Evolutionary conservation across 2,113 vertebrate species (phyloP).

Genomic region (Lamprologus sp.): DNA sequence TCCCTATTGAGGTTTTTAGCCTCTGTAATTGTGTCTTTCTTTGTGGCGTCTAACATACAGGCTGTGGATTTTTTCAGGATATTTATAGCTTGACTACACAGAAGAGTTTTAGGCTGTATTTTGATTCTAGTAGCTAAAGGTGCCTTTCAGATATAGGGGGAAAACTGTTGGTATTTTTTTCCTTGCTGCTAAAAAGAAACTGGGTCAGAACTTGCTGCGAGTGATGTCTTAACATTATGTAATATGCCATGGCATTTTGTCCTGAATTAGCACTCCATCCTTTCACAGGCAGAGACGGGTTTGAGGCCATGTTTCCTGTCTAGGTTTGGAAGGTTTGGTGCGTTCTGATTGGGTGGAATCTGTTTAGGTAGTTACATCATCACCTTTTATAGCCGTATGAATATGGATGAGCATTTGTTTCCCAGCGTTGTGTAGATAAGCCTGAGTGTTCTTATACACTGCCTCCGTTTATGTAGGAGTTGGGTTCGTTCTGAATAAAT

Average conservation of each 20-base stretch:
- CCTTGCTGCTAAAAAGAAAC: slow-evolving; percentile 12
- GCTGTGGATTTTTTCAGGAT: not conserved
- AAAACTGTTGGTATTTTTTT: not conserved
- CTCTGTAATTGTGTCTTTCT: not conserved
- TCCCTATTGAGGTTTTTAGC: not conserved
- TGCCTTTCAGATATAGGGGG: not conserved
- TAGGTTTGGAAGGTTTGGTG: not conserved
- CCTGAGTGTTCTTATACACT: not conserved
- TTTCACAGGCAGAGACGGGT: not conserved
- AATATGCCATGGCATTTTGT: slow-evolving; percentile 48
- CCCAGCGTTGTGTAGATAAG: not conserved
- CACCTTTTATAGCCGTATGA: not conserved
- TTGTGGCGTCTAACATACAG: not conserved
- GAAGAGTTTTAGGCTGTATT: not conserved
- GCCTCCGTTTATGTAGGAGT: not conserved
- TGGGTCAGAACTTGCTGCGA: slow-evolving; percentile 56
- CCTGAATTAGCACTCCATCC: slow-evolving; percentile 19
- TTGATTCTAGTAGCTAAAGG: not conserved
- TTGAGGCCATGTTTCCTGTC: not conserved
- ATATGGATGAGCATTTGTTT: not conserved
- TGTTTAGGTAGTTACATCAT: not conserved
- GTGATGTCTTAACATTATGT: slow-evolving; percentile 55
- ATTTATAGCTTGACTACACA: not conserved
- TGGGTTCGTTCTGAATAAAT: not conserved
- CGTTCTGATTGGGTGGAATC: not conserved